These are phyloP conservation scores for Melanerpes aurifrons DNA, from an alignment of 2,113 vertebrate species.

Conservation along the genomic window DNA sequence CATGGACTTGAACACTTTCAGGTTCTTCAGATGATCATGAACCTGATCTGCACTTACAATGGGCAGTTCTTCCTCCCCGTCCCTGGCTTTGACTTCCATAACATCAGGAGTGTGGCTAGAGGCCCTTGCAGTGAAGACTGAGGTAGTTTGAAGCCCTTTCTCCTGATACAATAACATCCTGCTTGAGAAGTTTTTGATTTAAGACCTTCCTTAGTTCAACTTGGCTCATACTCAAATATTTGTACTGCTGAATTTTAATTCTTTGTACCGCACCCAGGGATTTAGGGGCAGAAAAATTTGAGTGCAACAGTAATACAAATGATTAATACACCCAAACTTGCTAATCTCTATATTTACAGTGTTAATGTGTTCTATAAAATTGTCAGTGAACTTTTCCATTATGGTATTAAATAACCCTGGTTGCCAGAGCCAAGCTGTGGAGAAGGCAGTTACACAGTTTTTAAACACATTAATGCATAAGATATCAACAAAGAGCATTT, in stretches of 20 bases:
- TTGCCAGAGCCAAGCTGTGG: slow-evolving; percentile 9
- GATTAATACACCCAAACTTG: slow-evolving; percentile 8
- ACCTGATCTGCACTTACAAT: too few species aligned
- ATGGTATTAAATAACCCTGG: slow-evolving; percentile 6
- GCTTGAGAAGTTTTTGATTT: slow-evolving; percentile 33
- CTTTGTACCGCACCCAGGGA: neutral
- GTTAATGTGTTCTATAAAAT: slow-evolving; percentile 32
- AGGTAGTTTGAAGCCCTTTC: slow-evolving; percentile 9
- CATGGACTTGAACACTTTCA: too few species aligned
- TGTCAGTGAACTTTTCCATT: slow-evolving; percentile 18
- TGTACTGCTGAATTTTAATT: slow-evolving; percentile 38
- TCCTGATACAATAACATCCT: neutral
- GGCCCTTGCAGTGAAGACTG: too few species aligned
- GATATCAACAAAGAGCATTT: neutral
- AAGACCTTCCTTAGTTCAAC: slow-evolving; percentile 15
- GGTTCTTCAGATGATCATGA: too few species aligned
- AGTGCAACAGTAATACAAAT: neutral
- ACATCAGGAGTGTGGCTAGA: too few species aligned
- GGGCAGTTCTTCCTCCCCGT: too few species aligned
- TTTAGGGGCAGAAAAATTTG: neutral
- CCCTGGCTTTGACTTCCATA: too few species aligned
- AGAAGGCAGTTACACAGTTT: slow-evolving; percentile 6
- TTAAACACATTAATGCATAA: neutral
- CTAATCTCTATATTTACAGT: slow-evolving; percentile 39
- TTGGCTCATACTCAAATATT: slow-evolving; percentile 18